Evolutionary conservation across 2,113 vertebrate genomes (phyloP), one percentile per base, ranked within the genome.

Genomic region (Macquaria ambigua): DNA sequence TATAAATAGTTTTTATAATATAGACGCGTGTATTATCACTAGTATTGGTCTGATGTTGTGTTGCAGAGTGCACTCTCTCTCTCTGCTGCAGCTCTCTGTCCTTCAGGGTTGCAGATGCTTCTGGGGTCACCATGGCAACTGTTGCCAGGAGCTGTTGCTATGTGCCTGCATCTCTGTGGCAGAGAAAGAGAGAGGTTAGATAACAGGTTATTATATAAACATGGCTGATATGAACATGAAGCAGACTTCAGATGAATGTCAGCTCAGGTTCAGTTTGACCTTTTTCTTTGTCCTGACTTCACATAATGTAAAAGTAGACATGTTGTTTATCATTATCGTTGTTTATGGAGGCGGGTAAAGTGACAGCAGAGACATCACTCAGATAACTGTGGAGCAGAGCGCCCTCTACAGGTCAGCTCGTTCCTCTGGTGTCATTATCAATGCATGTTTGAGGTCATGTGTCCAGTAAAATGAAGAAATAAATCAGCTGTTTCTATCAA

Each of bases 111-210:
- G 74, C 79, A 15, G 84, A 86, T 88, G 92, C 88, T 88, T 70
- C 14, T 5, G 73, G 34, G 68, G 86, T 93, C 67, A 48, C 90
- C 90, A 81, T 92, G 79, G 83, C 37, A 53, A 93, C 91, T 1
- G 93, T 93, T 93, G 86, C 91, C 73, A 90, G 37, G 93, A 75
- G 89, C 82, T 25, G 89, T 93, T 92, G 90, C 90, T 89, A 93
- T 68, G 86, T 55, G 85, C 61, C 74, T 66, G 74, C 66, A 79
- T 89, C 84, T 63, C 50, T 25, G 50, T 28, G 59, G 71, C 64
- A 18, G 37, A 18, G 37, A 23, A 39, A 14, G 21, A n/a, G 55
- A 20, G 55, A 10, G 68, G 77, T 92, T 87, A 89, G 86, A 80
- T 86, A 90, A 90, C 82, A 68, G 70, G 53, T 79, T 69, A 53